Evolutionary conservation across 2,113 vertebrate genomes (phyloP).

Genomic region (Octodon degus): DNA sequence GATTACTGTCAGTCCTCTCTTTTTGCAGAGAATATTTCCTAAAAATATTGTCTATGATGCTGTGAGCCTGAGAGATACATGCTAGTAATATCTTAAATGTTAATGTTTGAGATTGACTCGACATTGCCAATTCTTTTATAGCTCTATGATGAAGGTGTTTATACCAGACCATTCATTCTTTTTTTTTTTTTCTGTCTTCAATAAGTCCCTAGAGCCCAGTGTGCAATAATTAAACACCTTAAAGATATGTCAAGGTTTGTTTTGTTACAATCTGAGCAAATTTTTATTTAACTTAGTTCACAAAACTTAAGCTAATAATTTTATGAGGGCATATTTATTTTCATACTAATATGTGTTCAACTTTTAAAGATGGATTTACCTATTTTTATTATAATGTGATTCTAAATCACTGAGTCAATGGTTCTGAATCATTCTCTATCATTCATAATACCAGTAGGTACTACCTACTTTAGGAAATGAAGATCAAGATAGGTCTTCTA

Average conservation of each 20-base stretch:
- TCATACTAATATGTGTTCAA: neutral
- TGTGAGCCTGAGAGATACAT: neutral
- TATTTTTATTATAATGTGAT: neutral
- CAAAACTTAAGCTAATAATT: neutral
- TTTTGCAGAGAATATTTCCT: neutral
- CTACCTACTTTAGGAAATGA: slow-evolving; percentile 43
- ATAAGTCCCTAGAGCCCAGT: neutral
- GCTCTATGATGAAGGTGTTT: neutral
- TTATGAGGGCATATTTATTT: slow-evolving; percentile 27
- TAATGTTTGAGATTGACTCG: neutral
- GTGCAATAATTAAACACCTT: neutral
- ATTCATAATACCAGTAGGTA: neutral
- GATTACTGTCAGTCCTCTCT: neutral
- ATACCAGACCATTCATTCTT: neutral
- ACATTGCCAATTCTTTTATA: neutral
- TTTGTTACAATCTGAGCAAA: slow-evolving; percentile 8
- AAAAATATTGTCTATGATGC: slow-evolving; percentile 9
- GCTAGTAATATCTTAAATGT: neutral
- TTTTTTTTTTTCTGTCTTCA: slow-evolving; percentile 23
- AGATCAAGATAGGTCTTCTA: slow-evolving; percentile 36
- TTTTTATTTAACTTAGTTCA: slow-evolving; percentile 19
- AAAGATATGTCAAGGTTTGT: neutral
- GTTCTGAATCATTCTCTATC: slow-evolving; percentile 9
- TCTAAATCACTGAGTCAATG: neutral
- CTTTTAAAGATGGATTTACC: slow-evolving; percentile 18